Percentiles rank a stretch among this genome's conserved stretches.
These are phyloP conservation scores for Menura novaehollandiae DNA, from an alignment of 2,113 vertebrate genomes.

Conservation along the genomic window DNA sequence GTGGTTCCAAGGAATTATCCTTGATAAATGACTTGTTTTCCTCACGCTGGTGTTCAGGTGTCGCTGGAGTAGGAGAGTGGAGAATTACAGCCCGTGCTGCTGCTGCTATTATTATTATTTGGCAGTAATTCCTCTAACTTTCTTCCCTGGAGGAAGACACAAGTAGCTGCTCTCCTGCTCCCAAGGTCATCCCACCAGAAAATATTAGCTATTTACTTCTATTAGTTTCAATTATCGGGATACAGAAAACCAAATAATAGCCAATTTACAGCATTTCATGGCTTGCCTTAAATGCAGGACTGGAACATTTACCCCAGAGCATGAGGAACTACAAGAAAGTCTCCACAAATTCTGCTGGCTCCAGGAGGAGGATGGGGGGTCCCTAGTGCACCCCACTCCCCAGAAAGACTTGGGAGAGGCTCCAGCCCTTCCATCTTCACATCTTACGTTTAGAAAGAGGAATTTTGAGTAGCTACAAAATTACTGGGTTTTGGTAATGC, in stretches of 20 bases:
- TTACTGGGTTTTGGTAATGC: background rate
- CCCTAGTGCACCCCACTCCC: background rate
- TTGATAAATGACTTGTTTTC: slow-evolving; percentile 45
- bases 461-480: background rate
- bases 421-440: background rate
- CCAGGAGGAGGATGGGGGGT: background rate
- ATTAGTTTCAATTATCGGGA: slow-evolving; percentile 28
- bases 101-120: slow-evolving; percentile 45
- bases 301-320: background rate
- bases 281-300: background rate
- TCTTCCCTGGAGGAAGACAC: slow-evolving; percentile 12
- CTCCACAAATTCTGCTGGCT: background rate
- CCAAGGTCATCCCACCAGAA: slow-evolving; percentile 33
- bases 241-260: slow-evolving; percentile 15
- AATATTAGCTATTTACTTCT: slow-evolving; percentile 34
- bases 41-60: slow-evolving; percentile 20
- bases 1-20: background rate
- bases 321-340: background rate
- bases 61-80: background rate
- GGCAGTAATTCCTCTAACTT: slow-evolving; percentile 43
- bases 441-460: background rate
- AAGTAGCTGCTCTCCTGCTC: slow-evolving; percentile 14
- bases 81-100: slow-evolving; percentile 32
- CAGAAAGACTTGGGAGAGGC: background rate
- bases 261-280: background rate